phyloP scores from a whole-genome alignment of 2,888 invertebrate genomes.

The Lepidocyrtoides sp. region DNA sequence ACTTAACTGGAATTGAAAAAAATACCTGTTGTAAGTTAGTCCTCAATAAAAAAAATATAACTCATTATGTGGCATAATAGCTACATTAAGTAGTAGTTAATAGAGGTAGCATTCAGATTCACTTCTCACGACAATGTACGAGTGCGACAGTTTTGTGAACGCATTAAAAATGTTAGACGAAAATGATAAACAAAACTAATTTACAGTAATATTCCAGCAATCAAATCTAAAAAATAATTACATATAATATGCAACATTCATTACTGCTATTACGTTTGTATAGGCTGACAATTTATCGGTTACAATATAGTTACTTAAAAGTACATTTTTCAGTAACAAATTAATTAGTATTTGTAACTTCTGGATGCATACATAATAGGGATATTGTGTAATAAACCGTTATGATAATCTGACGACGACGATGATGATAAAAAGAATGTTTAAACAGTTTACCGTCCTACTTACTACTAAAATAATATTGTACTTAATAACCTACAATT shows the following conservation, averaged over 20 bases:
- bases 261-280: constrained; percentile 5
- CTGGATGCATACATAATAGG: background rate
- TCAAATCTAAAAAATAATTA: background rate
- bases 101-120: no score
- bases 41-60: no score
- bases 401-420: background rate
- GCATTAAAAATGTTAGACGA: no score
- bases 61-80: no score
- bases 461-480: background rate
- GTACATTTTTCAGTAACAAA: no score
- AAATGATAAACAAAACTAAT: no score
- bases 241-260: background rate
- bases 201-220: no score
- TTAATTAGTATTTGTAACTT: background rate
- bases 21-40: no score
- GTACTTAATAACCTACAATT: background rate
- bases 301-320: background rate
- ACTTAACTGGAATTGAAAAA: no score
- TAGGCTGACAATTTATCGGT: background rate
- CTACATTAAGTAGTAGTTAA: no score
- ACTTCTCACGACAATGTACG: no score
- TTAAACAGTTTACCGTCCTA: constrained; percentile 67
- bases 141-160: no score
- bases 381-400: background rate
- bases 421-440: constrained; percentile 43